Conservation (phyloP, 2,113 vertebrate genomes). For the Channa maculata region DNA sequence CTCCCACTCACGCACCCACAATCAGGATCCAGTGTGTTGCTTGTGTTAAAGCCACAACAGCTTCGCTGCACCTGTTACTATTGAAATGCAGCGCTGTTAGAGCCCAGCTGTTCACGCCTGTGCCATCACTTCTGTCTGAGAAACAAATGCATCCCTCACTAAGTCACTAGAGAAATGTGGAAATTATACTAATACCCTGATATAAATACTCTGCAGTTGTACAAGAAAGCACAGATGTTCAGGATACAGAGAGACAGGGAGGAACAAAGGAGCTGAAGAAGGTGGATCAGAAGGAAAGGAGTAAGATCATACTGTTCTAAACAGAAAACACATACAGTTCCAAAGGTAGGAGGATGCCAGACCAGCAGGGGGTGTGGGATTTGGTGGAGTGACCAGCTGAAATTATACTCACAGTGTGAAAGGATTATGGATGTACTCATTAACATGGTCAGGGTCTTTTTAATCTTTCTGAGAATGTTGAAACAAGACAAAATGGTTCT, state of each 20-base stretch:
- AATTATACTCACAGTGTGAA: no score
- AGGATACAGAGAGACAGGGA: not conserved
- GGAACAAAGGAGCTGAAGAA: not conserved
- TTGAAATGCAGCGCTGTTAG: conserved; percentile 15
- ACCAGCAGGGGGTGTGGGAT: no score
- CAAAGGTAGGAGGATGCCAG: no score
- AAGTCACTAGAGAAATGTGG: conserved; percentile 31
- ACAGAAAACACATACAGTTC: no score
- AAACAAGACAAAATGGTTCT: no score
- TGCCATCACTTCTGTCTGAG: not conserved
- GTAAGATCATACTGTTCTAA: no score
- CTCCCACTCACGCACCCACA: not conserved
- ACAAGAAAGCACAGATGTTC: conserved; percentile 56
- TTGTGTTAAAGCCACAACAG: conserved; percentile 9
- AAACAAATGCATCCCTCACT: conserved; percentile 23
- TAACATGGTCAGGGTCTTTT: no score
- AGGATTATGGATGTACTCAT: no score
- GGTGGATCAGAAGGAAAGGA: no score
- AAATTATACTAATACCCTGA: conserved; percentile 48
- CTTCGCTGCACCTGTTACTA: conserved; percentile 47
- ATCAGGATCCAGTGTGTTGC: conserved; percentile 6
- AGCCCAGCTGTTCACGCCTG: conserved; percentile 32
- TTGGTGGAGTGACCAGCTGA: no score
- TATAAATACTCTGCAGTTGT: conserved; percentile 36
- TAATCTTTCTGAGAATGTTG: no score